Conservation (phyloP, 2,888 invertebrate genomes). For the Campoplex nolae region DNA sequence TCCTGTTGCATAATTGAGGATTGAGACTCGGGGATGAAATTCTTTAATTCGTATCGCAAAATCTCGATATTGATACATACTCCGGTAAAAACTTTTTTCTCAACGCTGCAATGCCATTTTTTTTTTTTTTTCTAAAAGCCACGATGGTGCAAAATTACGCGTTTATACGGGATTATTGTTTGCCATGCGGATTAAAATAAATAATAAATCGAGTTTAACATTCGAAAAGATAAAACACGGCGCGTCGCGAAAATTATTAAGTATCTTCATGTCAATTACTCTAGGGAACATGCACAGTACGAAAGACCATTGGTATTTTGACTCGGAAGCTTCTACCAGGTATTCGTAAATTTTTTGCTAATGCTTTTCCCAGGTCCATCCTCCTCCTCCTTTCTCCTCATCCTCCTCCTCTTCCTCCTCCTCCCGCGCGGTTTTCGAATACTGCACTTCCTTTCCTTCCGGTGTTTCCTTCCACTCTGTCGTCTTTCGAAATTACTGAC, state of each 20-base stretch:
- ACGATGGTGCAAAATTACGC: constrained; percentile 1
- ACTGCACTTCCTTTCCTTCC: constrained; percentile 44
- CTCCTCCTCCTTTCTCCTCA: constrained; percentile 45
- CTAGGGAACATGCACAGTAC: constrained; percentile 89
- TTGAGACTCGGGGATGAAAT: constrained; percentile 15
- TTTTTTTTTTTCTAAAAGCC: not conserved
- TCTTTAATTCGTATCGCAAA: not conserved
- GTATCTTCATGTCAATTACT: constrained; percentile 93
- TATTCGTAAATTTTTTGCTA: constrained; percentile 71
- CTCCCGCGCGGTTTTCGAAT: constrained; percentile 13
- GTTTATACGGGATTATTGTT: not conserved
- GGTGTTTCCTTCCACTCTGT: constrained; percentile 34
- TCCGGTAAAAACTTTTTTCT: not conserved
- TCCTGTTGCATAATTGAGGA: not conserved
- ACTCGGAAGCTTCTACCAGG: constrained; percentile 69
- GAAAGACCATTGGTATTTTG: constrained; percentile 68
- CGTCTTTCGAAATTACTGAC: constrained; percentile 2
- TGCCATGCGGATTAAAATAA: constrained; percentile 5
- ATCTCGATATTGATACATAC: not conserved
- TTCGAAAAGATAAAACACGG: constrained; percentile 56
- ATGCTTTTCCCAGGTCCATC: constrained; percentile 68
- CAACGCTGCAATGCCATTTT: not conserved
- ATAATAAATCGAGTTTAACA: not conserved
- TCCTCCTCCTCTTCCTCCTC: not conserved
- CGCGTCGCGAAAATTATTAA: constrained; percentile 84